phyloP scores from a whole-genome alignment of 2,113 vertebrate genomes.

The Trochalopteron elliotii region DNA sequence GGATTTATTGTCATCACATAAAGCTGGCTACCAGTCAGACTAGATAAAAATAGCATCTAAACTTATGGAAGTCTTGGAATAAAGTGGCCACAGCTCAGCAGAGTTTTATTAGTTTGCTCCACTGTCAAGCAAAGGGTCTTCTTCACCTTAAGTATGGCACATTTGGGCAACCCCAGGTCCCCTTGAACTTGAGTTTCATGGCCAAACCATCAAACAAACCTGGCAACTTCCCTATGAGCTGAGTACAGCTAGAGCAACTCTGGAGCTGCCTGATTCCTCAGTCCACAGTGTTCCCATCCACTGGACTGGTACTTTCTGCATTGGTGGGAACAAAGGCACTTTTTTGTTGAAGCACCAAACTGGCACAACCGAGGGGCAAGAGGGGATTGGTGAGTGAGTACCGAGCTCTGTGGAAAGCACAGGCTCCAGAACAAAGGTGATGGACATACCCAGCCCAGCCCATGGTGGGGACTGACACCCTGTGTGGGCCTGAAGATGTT shows the following conservation, averaged over 20 bases:
- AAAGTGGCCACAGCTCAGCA: background rate
- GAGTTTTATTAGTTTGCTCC: background rate
- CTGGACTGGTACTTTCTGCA: background rate
- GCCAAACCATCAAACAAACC: background rate
- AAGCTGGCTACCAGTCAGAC: background rate
- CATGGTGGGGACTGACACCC: background rate
- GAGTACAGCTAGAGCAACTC: background rate
- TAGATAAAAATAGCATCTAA: background rate
- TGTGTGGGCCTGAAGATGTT: background rate
- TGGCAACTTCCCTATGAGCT: background rate
- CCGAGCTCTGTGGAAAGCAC: background rate
- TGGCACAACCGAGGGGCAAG: background rate
- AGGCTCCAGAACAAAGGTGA: background rate
- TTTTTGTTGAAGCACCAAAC: background rate
- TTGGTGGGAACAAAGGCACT: background rate
- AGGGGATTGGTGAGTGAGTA: background rate
- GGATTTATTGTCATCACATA: background rate
- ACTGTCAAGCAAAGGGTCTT: background rate
- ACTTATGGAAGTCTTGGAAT: background rate
- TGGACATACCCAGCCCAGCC: background rate
- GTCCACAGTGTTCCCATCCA: background rate
- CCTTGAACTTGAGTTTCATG: background rate
- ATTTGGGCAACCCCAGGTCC: background rate
- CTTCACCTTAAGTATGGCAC: background rate
- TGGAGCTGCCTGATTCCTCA: background rate